Evolutionary conservation across 2,888 invertebrate species (phyloP), one percentile per base, ranked within the genome.

Genomic region (Congeria kusceri): DNA sequence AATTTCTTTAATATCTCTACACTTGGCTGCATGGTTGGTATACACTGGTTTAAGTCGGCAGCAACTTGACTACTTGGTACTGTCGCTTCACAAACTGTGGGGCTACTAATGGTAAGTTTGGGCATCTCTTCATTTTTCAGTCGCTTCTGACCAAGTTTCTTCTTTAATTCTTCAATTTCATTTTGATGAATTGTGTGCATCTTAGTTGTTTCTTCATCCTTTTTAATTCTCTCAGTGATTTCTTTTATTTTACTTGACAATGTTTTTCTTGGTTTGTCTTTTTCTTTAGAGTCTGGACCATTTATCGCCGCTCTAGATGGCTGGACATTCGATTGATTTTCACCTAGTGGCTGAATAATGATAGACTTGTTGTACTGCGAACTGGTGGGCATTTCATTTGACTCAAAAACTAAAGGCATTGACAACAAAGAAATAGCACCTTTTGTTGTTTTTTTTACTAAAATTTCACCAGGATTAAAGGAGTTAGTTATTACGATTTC

Each of bases 161-260:
- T 53, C n/a, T 53, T 20, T 20, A 53, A 53, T 53, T 53, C 53
- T 25, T 53, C 25, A 25, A 53, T 53, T 27, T 65, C 65, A 49
- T 27, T 63, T 18, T 62, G 62, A 39, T 72, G 71, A 47, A 72
- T 64, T n/a, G 70, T 70, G 20, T 65, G 65, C 11, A 56, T 44
- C 20, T 70, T 76, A 20, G 44, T 70, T 27, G 69, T 53, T 53
- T 53, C 65, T 61, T 80, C 80, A 65, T 80, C 80, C 57, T 80
- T 80, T 56, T 67, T 80, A 15, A 80, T 80, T 25, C 80, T 63
- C 56, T 80, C 76, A n/a, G 80, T 80, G 11, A 80, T 80, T 64
- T 80, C 80, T 47, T 80, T 69, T 25, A 80, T 80, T 32, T 80
- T 80, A 49, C 76, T 80, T 5, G 80, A 80, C 57, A 80, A 69